Evolutionary conservation across 2,888 invertebrate species (phyloP).

Genomic region (Zygothrica quintamaculata): DNA sequence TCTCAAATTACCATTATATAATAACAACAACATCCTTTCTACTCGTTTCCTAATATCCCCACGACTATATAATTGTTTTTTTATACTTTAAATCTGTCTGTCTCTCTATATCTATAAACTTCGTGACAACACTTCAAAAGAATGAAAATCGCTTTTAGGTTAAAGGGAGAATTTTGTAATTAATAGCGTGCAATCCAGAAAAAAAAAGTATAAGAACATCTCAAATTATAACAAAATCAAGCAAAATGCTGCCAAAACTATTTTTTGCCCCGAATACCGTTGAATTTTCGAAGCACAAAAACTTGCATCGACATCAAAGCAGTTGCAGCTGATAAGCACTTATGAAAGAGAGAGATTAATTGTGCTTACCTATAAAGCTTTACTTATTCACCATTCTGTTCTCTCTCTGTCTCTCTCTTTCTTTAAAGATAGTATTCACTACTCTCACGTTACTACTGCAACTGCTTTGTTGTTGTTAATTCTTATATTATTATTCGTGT

Average conservation of each 20-base stretch:
- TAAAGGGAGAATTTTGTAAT: constrained; percentile 85
- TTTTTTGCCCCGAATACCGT: constrained; percentile 62
- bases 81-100: constrained; percentile 60
- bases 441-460: constrained; percentile 35
- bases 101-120: constrained; percentile 49
- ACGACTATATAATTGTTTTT: constrained; percentile 65
- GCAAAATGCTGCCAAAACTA: constrained; percentile 50
- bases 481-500: constrained; percentile 50
- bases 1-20: constrained; percentile 55
- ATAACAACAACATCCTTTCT: constrained; percentile 63
- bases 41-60: constrained; percentile 61
- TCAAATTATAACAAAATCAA: constrained; percentile 37
- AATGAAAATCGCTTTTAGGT: constrained; percentile 82
- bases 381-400: too few species aligned
- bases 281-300: constrained; percentile 80
- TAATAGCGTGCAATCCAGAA: constrained; percentile 63
- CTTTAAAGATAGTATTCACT: constrained; percentile 8
- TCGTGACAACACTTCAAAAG: constrained; percentile 67
- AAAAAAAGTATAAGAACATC: constrained; percentile 47
- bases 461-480: constrained; percentile 50
- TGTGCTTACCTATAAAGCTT: constrained; percentile 1
- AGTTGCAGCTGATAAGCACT: constrained; percentile 37
- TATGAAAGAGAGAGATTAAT: constrained; percentile 3
- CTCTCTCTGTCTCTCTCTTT: too few species aligned
- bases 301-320: constrained; percentile 63